Percentiles rank a stretch among this genome's conserved stretches.
phyloP scores from a whole-genome alignment of 2,797 vertebrate species.

The Sciurus carolinensis region DNA sequence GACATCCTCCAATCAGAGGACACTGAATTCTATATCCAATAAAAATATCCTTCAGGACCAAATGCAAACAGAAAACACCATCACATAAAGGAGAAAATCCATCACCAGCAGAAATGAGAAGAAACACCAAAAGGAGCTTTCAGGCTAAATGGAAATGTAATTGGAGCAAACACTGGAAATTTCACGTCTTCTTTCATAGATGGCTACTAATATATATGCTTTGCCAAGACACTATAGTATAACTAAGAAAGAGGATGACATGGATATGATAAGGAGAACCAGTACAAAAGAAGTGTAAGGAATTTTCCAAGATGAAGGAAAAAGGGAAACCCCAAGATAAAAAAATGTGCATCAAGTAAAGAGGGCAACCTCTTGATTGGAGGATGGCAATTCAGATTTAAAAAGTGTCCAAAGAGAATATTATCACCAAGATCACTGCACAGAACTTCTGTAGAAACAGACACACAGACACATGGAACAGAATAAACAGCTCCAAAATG shows the following conservation, averaged over 20 bases:
- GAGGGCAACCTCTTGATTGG: not conserved
- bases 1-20: not conserved
- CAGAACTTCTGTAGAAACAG: not conserved
- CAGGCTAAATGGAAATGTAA: not conserved
- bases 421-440: not conserved
- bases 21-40: not conserved
- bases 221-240: not conserved
- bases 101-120: not conserved
- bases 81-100: not conserved
- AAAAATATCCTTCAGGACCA: not conserved
- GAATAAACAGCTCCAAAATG: not conserved
- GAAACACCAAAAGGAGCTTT: not conserved
- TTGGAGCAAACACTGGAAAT: not conserved
- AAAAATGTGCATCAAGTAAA: not conserved
- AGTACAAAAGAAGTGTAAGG: not conserved
- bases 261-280: not conserved
- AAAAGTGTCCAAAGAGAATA: not conserved
- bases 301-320: not conserved
- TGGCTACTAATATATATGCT: not conserved
- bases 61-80: not conserved
- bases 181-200: not conserved
- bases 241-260: not conserved
- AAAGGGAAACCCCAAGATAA: not conserved
- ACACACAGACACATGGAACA: not conserved
- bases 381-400: not conserved